Percentiles rank a stretch among this genome's conserved stretches.
Evolutionary conservation across 2,888 invertebrate species (phyloP).

Genomic region (Clunio marinus): DNA sequence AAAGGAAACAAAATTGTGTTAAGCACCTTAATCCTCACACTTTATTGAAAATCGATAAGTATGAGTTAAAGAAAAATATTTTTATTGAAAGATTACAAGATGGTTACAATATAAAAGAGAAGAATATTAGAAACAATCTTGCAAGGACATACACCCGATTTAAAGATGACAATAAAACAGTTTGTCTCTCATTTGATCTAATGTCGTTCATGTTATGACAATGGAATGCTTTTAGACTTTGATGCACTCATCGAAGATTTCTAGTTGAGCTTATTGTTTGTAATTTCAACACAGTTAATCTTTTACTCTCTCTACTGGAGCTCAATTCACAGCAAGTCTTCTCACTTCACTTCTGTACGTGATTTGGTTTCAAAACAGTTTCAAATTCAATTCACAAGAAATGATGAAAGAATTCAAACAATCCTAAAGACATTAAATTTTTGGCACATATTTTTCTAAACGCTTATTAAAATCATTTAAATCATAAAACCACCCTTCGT

Average conservation of each 20-base stretch:
- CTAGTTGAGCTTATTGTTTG: slow-evolving; percentile 17
- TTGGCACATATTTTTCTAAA: slow-evolving; percentile 1
- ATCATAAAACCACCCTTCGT: not conserved
- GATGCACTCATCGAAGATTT: slow-evolving; percentile 14
- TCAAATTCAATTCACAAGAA: not conserved
- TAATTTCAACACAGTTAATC: slow-evolving; percentile 29
- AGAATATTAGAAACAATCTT: not conserved
- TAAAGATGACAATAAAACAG: slow-evolving; percentile 14
- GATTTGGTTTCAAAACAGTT: slow-evolving; percentile 32
- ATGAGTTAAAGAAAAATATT: not conserved
- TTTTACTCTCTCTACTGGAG: slow-evolving; percentile 13
- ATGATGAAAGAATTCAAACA: not conserved
- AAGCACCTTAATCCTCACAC: slow-evolving; percentile 31
- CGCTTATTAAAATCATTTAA: not conserved
- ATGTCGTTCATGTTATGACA: not conserved
- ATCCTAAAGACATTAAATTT: not conserved
- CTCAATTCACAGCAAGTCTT: not conserved
- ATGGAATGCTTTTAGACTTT: not conserved
- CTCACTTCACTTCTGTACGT: slow-evolving; percentile 12
- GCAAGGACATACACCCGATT: slow-evolving; percentile 36
- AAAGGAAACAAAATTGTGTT: not conserved
- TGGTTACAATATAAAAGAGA: not conserved
- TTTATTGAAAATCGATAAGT: too few relatives aligned
- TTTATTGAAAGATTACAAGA: slow-evolving; percentile 11
- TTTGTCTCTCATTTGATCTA: not conserved